Conservation (phyloP, 2,888 invertebrate genomes). For the Pristionchus entomophagus region DNA sequence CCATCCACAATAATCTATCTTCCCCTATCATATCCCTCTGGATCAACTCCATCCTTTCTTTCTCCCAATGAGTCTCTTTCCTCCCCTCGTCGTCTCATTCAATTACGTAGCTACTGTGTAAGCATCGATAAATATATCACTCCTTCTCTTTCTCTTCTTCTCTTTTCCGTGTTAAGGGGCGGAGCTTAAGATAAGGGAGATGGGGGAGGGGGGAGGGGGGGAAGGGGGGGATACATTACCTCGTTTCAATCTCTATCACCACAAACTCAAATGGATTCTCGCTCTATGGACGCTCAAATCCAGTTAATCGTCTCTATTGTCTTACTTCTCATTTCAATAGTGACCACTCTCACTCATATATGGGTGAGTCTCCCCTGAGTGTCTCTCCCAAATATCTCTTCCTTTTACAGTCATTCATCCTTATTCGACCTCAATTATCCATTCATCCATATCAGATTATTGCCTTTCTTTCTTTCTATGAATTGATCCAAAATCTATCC, state of each 20-base stretch:
- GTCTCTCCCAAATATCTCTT: neutral
- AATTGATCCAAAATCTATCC: neutral
- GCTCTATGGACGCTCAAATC: neutral
- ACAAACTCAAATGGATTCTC: neutral
- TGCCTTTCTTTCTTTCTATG: neutral
- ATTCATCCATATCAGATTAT: neutral
- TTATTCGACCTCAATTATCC: neutral
- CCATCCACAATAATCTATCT: too few species aligned
- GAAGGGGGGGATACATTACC: neutral
- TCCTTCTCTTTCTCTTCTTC: neutral
- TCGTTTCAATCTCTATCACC: too few species aligned
- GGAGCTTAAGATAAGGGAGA: too few species aligned
- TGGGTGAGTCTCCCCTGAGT: neutral
- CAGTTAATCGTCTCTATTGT: neutral
- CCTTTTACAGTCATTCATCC: neutral
- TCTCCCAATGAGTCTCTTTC: neutral
- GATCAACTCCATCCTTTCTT: neutral
- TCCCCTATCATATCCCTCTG: neutral
- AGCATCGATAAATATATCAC: constrained; percentile 11
- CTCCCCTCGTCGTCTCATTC: neutral
- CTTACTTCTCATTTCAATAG: neutral
- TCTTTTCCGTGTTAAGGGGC: neutral
- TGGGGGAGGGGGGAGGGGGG: too few species aligned
- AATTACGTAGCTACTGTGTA: constrained; percentile 7
- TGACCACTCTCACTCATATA: neutral